Base-by-base conservation (phyloP, 2,888 invertebrate genomes). In the Shargacucullia verbasci region DNA sequence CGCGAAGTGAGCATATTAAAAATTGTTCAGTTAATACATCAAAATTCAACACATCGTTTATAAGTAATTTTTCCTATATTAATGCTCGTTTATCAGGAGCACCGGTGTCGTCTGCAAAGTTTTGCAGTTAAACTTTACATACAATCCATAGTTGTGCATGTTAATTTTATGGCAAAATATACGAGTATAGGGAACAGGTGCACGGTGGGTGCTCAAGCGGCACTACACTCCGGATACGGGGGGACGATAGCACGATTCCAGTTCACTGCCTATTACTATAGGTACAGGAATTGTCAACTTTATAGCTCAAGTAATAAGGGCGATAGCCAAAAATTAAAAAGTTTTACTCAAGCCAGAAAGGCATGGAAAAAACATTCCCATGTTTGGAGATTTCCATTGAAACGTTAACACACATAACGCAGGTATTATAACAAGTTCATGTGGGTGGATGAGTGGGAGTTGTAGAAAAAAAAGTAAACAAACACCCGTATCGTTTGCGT, bases 141-240 rank as follows among this genome's bases (percentile, higher is more conserved):
- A 56, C 25, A 64, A 50, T 55, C 37, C 35, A 40, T 43, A 46
- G 49, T 59, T 48, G 52, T 59, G 59, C 62, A 62, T 65, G 70
- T 74, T 54, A 46, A n/a, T n/a, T n/a, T 63, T 64, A 61, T 55
- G 78, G 79, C 78, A 79, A 80, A 47, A 68, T 66, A 49, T 66
- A 49, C 44, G 41, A 41, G 53, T 43, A 57, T 9, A 35, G 79
- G 81, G 84, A 91, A 89, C 92, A 93, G 92, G 92, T 93, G 92
- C 84, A 75, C 63, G 79, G 81, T 84, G 88, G 69, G 80, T 88
- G 81, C 70, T 80, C 84, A 71, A 86, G 82, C 91, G 87, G 80
- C 80, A 81, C 83, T 52, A 55, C 76, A 69, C 74, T 83, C 81
- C 86, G 86, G 83, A 84, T 84, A 82, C 80, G 62, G 60, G 81